These are phyloP conservation scores for Indicator maculatus DNA, from an alignment of 2,113 vertebrate genomes.

Conservation along the genomic window DNA sequence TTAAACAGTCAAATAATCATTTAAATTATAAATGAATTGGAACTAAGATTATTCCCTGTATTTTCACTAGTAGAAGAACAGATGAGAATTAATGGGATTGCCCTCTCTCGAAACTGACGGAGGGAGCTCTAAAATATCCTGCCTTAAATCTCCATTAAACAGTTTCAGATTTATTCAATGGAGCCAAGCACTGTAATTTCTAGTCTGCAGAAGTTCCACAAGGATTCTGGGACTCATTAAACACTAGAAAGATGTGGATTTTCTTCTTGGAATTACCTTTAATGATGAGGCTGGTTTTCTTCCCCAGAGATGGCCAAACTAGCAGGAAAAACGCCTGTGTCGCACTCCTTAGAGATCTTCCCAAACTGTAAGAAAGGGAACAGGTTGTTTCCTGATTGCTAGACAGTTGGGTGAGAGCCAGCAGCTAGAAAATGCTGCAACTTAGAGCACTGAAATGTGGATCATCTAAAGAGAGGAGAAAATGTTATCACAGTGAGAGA, in stretches of 20 bases:
- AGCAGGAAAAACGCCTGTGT: constrained; percentile 6
- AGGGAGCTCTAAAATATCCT: constrained; percentile 24
- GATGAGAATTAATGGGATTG: constrained; percentile 35
- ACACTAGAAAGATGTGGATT: constrained; percentile 4
- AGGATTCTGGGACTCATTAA: constrained; percentile 28
- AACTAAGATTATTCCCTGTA: constrained; percentile 28
- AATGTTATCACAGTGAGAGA: not conserved
- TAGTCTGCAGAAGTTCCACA: constrained; percentile 38
- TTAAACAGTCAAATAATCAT: constrained; percentile 57
- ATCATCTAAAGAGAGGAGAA: not conserved
- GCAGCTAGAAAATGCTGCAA: not conserved
- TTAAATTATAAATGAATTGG: constrained; percentile 60
- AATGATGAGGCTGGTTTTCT: constrained; percentile 25
- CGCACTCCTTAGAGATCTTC: constrained; percentile 2
- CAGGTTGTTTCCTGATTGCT: not conserved
- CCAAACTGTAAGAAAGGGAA: not conserved
- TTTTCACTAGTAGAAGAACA: constrained; percentile 18
- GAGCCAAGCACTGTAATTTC: constrained; percentile 11
- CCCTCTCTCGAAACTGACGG: constrained; percentile 25
- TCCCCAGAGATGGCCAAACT: constrained; percentile 10
- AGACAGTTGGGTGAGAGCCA: not conserved
- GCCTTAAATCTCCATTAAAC: constrained; percentile 39
- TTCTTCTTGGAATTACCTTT: constrained; percentile 43
- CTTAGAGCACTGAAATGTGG: not conserved
- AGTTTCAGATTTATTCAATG: constrained; percentile 24